Base-by-base conservation (phyloP, 2,113 vertebrate species). In the Neotoma lepida region DNA sequence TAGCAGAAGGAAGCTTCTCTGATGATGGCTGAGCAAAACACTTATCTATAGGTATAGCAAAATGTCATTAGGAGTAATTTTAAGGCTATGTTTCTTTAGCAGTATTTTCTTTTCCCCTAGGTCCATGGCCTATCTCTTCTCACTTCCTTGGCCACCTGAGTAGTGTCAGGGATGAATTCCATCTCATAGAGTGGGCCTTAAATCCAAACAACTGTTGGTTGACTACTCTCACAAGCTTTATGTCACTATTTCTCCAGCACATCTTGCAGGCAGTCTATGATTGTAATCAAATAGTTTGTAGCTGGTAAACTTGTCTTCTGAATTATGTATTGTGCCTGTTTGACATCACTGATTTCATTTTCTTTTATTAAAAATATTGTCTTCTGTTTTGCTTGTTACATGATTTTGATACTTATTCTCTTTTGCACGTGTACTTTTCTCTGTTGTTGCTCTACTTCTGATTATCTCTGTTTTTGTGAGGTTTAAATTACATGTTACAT, bases 401-500 rank as follows among this genome's bases (percentile, higher is more conserved):
- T 73, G 8, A 58, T 66, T 76, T 63, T 58, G 17, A 56, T 86
- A 61, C 1, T 73, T 81, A 35, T 73, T 86, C 14, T 64, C 18
- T 90, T 74, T 85, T 77, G 71, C 2, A 71, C 35, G 46, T 89
- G 66, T 66, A 70, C 61, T 41, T 86, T 91, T 93, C 78, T 68
- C 14, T 41, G 61, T 66, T 22, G 39, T 46, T 76, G 12, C 58
- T 86, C 95, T 76, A 61, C 9, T 41, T 80, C 78, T 74, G 46
- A 89, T 86, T 88, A 6, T 86, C 49, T 86, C 84, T 58, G 4
- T 33, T 92, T 95, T 58, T 63, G 4, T 71, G 44, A 88, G 64
- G 28, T 90, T 95, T 35, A 71, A 76, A 44, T 92, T 91, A 46
- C 13, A 77, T 51, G 66, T 96, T n/a, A 76, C 28, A 9, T 74